These are phyloP conservation scores for Sebastes cheni DNA, from an alignment of 2,797 vertebrate genomes.

Conservation along the genomic window DNA sequence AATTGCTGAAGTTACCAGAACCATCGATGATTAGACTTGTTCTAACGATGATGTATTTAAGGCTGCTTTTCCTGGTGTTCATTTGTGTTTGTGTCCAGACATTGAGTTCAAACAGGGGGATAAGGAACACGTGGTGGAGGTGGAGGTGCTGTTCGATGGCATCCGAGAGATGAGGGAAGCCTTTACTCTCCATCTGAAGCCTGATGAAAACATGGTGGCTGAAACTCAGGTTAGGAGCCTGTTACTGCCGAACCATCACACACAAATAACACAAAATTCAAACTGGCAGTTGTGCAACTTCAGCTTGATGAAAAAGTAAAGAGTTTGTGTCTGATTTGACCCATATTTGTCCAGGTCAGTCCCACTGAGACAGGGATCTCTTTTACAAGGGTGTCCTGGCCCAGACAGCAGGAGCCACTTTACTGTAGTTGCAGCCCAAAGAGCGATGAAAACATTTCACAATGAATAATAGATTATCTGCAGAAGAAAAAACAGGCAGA, in stretches of 20 bases:
- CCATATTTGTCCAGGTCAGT: slow-evolving; percentile 53
- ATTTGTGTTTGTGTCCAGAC: slow-evolving; percentile 77
- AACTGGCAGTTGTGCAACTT: slow-evolving; percentile 1
- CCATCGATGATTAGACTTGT: not conserved
- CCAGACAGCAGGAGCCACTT: slow-evolving; percentile 51
- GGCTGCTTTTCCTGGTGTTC: not conserved
- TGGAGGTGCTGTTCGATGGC: slow-evolving; percentile 91
- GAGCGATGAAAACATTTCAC: slow-evolving; percentile 47
- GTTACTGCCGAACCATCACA: not conserved
- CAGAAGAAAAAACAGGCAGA: not conserved
- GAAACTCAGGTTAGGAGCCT: slow-evolving; percentile 87
- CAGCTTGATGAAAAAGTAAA: slow-evolving; percentile 23
- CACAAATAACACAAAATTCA: slow-evolving; percentile 1
- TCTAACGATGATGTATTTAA: slow-evolving; percentile 10
- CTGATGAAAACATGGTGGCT: slow-evolving; percentile 95
- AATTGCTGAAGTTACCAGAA: not conserved
- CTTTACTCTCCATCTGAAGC: slow-evolving; percentile 93
- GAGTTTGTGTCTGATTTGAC: slow-evolving; percentile 27
- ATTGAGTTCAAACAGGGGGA: slow-evolving; percentile 92
- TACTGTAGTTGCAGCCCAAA: slow-evolving; percentile 27
- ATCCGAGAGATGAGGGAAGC: slow-evolving; percentile 93
- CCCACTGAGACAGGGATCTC: slow-evolving; percentile 34
- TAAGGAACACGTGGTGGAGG: slow-evolving; percentile 87
- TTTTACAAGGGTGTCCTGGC: slow-evolving; percentile 32
- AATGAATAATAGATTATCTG: slow-evolving; percentile 60